These are phyloP conservation scores for Chascanopsetta lugubris DNA, from an alignment of 2,113 vertebrate genomes.

Conservation along the genomic window DNA sequence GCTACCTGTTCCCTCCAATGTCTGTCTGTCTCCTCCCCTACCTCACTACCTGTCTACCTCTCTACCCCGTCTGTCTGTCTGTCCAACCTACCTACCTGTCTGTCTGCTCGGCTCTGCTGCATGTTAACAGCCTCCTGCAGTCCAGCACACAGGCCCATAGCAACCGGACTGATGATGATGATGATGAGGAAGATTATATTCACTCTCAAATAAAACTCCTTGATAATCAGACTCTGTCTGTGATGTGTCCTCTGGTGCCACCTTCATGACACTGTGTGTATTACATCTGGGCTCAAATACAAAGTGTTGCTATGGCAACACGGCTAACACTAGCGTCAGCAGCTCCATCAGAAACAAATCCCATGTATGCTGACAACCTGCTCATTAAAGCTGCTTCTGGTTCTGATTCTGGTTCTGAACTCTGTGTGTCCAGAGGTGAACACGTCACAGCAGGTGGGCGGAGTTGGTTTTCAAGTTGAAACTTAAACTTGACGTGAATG, in stretches of 20 bases:
- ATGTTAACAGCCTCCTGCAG: slow-evolving; percentile 71
- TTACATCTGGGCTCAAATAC: no score
- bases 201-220: slow-evolving; percentile 72
- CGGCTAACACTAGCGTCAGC: no score
- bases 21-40: slow-evolving; percentile 11
- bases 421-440: no score
- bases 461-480: no score
- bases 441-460: no score
- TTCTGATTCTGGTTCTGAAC: no score
- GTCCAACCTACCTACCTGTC: slow-evolving; percentile 40
- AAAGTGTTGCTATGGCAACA: no score
- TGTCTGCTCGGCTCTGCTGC: slow-evolving; percentile 71
- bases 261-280: background rate
- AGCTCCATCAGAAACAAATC: no score
- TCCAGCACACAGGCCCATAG: slow-evolving; percentile 63
- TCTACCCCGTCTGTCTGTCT: slow-evolving; percentile 17
- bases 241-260: background rate
- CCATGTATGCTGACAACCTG: no score
- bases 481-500: no score
- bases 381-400: no score
- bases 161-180: slow-evolving; percentile 58
- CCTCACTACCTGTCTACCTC: slow-evolving; percentile 26
- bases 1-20: slow-evolving; percentile 50
- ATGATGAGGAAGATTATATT: slow-evolving; percentile 45
- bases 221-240: slow-evolving; percentile 43